Evolutionary conservation across 1,140 invertebrate species (phyloP), one percentile per base, ranked within the genome.

Genomic region (Laupala kohalensis): DNA sequence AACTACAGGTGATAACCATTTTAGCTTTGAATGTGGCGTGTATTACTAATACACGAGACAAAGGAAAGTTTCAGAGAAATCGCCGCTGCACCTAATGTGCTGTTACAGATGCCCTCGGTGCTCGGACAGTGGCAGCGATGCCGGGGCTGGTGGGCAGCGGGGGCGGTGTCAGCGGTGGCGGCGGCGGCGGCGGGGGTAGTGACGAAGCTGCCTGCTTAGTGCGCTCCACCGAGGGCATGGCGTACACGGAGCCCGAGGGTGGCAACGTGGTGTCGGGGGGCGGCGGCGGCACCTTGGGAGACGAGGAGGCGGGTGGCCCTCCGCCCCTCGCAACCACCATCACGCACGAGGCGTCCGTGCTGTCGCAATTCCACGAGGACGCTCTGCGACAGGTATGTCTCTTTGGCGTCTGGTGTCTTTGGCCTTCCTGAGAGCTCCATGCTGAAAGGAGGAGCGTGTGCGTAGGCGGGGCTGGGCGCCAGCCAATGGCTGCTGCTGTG

Each of bases 391-490:
- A 80, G 77, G 79, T 79, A 73, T 66, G 66, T 12, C 67, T 19
- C 67, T 24, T n/a, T 68, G 67, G 65, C 26, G 23, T 19, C 25
- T 9, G 13, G 64, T 53, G 37, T 4, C 37, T 53, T 4, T 0
- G 37, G 1, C 4, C 37, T 4, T 53, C 37, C 19, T 19, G 37
- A 0, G 4, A 53, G 37, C n/a, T n/a, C n/a, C n/a, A 23, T 63
- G 53, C n/a, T 63, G 64, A 23, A 37, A 15, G 6, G 30, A 6
- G 30, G 30, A 6, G 30, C 30, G 30, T n/a, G n/a, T 37, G 25
- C 24, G 3, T 81, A 91, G 87, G 85, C 88, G 74, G 90, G 90
- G 1, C 87, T 87, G 74, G 92, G 91, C 12, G 82, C 85, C 70
- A 90, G 90, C 74, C 91, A 93, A 78, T 77, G 86, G 24, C 75